Conservation (phyloP, 2,888 invertebrate species). For the Lamproptera curius region DNA sequence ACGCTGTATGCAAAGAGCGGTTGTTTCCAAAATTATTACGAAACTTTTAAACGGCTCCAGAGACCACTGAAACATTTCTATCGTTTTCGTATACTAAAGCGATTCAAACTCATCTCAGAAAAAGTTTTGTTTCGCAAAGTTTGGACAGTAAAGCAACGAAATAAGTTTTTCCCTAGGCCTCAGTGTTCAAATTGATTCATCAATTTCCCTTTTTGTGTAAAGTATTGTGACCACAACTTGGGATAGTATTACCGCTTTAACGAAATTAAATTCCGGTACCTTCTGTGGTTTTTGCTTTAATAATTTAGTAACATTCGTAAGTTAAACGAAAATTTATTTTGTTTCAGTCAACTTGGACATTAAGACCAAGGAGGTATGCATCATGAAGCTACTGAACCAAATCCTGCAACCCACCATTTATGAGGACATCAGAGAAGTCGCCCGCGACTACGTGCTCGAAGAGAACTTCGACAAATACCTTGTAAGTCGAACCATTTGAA, state of each 20-base stretch:
- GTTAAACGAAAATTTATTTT: not conserved
- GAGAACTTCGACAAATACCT: constrained; percentile 78
- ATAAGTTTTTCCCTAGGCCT: constrained; percentile 8
- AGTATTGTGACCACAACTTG: constrained; percentile 7
- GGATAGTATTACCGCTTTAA: constrained; percentile 4
- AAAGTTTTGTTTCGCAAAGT: constrained; percentile 10
- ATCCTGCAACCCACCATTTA: constrained; percentile 79
- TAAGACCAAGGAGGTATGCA: constrained; percentile 74
- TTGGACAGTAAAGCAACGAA: constrained; percentile 2
- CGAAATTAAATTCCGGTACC: not conserved
- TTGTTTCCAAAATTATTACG: not conserved
- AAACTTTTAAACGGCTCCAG: not conserved
- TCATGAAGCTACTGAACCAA: constrained; percentile 78
- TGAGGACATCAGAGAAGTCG: constrained; percentile 78
- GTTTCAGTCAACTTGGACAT: constrained; percentile 69
- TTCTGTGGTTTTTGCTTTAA: too few relatives aligned
- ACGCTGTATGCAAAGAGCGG: not conserved
- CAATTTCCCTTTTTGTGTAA: constrained; percentile 4
- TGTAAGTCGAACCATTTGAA: too few relatives aligned
- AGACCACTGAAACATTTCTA: not conserved
- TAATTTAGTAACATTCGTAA: too few relatives aligned
- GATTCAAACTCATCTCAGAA: not conserved
- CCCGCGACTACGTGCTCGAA: constrained; percentile 78
- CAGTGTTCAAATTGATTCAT: not conserved
- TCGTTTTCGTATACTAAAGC: not conserved